A percentile compares a stretch with the other conserved stretches of the same genome.
phyloP scores from a whole-genome alignment of 2,888 invertebrate genomes.

The Fissipunctia ypsillon region DNA sequence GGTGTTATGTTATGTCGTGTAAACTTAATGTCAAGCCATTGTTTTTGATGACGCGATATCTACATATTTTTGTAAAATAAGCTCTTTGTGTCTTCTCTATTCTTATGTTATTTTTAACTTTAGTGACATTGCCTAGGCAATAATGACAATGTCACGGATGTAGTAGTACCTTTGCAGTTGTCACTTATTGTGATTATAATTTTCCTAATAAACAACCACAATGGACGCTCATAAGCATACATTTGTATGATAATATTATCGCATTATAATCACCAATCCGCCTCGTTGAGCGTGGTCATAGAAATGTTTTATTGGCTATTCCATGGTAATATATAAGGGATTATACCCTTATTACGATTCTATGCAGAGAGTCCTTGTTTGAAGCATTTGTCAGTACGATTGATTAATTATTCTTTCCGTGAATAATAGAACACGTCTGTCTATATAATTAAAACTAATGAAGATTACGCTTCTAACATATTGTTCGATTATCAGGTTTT shows the following conservation, averaged over 20 bases:
- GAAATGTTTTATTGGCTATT: conserved; percentile 1
- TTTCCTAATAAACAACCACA: background rate
- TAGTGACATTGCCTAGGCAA: background rate
- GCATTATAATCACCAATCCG: conserved; percentile 1
- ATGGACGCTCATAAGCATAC: background rate
- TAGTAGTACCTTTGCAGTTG: background rate
- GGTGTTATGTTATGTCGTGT: too few species aligned
- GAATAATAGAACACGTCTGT: background rate
- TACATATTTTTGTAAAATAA: background rate
- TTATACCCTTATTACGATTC: background rate
- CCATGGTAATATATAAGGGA: conserved; percentile 7
- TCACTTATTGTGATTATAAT: background rate
- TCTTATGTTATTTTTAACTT: background rate
- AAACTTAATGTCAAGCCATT: background rate
- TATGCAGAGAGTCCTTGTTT: background rate
- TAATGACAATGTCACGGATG: background rate
- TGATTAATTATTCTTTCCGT: conserved; percentile 3
- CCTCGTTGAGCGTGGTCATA: background rate
- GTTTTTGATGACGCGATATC: background rate
- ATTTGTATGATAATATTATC: conserved; percentile 11
- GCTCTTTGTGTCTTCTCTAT: background rate
- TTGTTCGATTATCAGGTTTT: background rate
- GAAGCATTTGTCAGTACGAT: background rate
- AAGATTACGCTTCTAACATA: background rate
- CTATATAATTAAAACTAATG: background rate